A percentile compares a stretch with the other conserved stretches of the same genome.
phyloP scores from a whole-genome alignment of 2,797 vertebrate genomes.

The Vireo griseus region DNA sequence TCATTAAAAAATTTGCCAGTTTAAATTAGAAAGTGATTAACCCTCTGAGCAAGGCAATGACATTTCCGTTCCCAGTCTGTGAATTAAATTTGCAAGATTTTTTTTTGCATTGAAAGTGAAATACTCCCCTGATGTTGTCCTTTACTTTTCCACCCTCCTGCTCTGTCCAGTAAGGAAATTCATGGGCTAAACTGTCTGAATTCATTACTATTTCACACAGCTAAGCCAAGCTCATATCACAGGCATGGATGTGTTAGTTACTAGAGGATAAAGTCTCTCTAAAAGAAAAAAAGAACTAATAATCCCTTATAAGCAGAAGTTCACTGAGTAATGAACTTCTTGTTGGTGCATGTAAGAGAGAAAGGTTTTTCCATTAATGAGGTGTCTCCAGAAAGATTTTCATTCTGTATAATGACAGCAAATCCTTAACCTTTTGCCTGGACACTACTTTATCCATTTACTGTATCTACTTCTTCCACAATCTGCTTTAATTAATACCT shows the following conservation, averaged over 20 bases:
- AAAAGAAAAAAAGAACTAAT: slow-evolving; percentile 9
- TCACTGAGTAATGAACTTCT: slow-evolving; percentile 66
- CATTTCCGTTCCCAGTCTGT: slow-evolving; percentile 73
- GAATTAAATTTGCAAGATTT: slow-evolving; percentile 72
- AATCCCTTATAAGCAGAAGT: slow-evolving; percentile 43
- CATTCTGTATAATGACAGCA: slow-evolving; percentile 54
- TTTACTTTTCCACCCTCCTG: background rate
- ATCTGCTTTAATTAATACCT: slow-evolving; percentile 70
- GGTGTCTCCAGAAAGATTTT: slow-evolving; percentile 50
- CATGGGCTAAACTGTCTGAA: background rate
- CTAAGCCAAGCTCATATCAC: background rate
- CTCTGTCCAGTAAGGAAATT: background rate
- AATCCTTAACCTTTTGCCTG: slow-evolving; percentile 71
- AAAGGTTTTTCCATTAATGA: slow-evolving; percentile 64
- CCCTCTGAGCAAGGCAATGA: slow-evolving; percentile 77
- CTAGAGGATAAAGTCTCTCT: slow-evolving; percentile 8
- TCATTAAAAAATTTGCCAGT: slow-evolving; percentile 82
- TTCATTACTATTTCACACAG: background rate
- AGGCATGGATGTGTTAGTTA: background rate
- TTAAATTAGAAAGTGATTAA: slow-evolving; percentile 82
- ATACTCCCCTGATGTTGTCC: background rate
- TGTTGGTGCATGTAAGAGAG: slow-evolving; percentile 29
- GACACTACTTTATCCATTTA: slow-evolving; percentile 64
- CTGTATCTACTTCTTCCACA: slow-evolving; percentile 43
- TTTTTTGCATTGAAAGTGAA: slow-evolving; percentile 3